Evolutionary conservation across 1,140 invertebrate species (phyloP), one percentile per base, ranked within the genome.

Genomic region (Carposina sasakii): DNA sequence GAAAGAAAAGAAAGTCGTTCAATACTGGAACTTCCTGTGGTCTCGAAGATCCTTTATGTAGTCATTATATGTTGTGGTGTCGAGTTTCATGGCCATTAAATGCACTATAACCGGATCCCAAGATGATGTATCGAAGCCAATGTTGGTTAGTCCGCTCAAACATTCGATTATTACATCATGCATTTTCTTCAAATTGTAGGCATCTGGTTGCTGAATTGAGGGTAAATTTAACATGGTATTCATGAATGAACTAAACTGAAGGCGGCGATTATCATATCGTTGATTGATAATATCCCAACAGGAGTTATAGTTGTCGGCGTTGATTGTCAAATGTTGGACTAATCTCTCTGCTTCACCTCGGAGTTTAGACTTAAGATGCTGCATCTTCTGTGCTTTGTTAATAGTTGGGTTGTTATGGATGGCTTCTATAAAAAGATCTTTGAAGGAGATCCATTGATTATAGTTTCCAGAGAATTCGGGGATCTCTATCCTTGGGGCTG

Each of bases 391-490:
- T 8, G 63, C 49, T 15, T 54, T 51, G 2, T 40, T 30, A 10
- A 74, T 45, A 1, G 39, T 28, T 3, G 48, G 33, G 24, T 67
- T 60, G 19, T 63, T 52, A 40, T 76, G 53, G 9, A 75, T 57
- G 0, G 72, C 48, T 34, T 61, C 57, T 1, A 42, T 28, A 49
- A 75, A 77, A 1, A 63, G 46, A 39, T 75, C 57, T 20, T 57
- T 50, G 37, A 76, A 74, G 3, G 58, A 46, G 13, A 64, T 47
- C 69, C 71, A 77, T 24, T 65, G 48, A 17, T 43, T 54, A 41
- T 64, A 69, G 22, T 50, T 47, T 6, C 66, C 70, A 1, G 48
- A 52, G 48, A 74, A 74, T 33, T 64, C 62, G 2, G 64, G 63
- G 1, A 72, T 42, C 2, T 64, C 42, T 6, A 58, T 48, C 23